Base-by-base conservation (phyloP, 37 sponge, comb jelly and placozoan species). In the Ephydatia muelleri region DNA sequence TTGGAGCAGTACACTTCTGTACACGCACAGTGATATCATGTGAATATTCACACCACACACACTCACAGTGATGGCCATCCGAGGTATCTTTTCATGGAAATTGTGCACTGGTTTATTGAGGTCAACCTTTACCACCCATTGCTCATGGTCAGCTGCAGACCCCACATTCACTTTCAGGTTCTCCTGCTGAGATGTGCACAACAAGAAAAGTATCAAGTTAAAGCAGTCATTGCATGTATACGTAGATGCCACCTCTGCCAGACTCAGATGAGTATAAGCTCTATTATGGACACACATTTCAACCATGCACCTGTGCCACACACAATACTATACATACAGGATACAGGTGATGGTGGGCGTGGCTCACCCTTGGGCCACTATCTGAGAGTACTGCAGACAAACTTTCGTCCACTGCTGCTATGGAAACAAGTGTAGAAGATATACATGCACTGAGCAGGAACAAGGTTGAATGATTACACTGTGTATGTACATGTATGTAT, bases 21-120 rank as follows among this genome's bases (percentile, higher is more conserved):
- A n/a, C n/a, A n/a, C n/a, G n/a, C n/a, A n/a, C 19, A 57, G 16
- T 21, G 1, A 57, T 43, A 43, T 43, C 6, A 14, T 57, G 1
- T 21, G 12, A 4, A 68, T 3, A 40, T 75, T 29, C 12, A 82
- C 9, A 28, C 19, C 29, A 75, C 13, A 39, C n/a, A n/a, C 47
- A 47, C 66, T 67, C 79, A 83, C 88, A 68, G 65, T 80, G 66
- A 74, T 73, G 3, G 85, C 92, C 86, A 94, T 92, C 22, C 82
- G 48, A 39, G 89, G 95, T n/a, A 89, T 64, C 71, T 35, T 89
- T 29, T 73, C 36, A 43, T 84, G 70, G 68, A 94, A 91, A 65
- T 94, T 86, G 72, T 84, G 77, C 38, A 88, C 86, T 16, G 80
- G 13, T 22, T 82, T 81, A 48, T 65, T 67, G 13, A 73, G 38